Conservation (phyloP, 2,797 vertebrate species). For the Artibeus jamaicensis region DNA sequence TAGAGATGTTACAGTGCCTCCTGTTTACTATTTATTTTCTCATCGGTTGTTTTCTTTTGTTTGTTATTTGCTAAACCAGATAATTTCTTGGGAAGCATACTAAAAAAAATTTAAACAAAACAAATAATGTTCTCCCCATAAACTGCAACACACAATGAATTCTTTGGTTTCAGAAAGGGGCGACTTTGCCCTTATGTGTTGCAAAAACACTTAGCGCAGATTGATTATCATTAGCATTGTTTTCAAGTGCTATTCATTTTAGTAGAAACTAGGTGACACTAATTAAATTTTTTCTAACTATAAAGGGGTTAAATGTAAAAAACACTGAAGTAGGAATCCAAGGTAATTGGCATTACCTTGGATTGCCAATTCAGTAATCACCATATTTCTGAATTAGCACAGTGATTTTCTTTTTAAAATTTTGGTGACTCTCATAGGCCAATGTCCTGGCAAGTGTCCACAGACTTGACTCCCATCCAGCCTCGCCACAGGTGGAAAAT, state of each 20-base stretch:
- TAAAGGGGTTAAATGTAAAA: not conserved
- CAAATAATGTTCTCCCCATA: not conserved
- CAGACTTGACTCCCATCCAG: not conserved
- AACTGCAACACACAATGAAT: not conserved
- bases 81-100: not conserved
- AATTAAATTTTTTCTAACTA: not conserved
- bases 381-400: not conserved
- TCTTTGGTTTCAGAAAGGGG: not conserved
- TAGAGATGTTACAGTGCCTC: not conserved
- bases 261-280: not conserved
- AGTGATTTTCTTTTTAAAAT: not conserved
- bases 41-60: not conserved
- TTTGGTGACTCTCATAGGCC: not conserved
- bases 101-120: not conserved
- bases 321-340: not conserved
- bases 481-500: not conserved
- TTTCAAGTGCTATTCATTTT: not conserved
- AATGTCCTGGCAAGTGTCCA: not conserved
- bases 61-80: not conserved
- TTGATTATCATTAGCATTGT: not conserved
- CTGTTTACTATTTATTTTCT: not conserved
- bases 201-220: not conserved
- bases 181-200: not conserved
- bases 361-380: no score
- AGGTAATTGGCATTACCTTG: not conserved